These are phyloP conservation scores for Eupelmus urozonus DNA, from an alignment of 2,888 invertebrate species.

Conservation along the genomic window DNA sequence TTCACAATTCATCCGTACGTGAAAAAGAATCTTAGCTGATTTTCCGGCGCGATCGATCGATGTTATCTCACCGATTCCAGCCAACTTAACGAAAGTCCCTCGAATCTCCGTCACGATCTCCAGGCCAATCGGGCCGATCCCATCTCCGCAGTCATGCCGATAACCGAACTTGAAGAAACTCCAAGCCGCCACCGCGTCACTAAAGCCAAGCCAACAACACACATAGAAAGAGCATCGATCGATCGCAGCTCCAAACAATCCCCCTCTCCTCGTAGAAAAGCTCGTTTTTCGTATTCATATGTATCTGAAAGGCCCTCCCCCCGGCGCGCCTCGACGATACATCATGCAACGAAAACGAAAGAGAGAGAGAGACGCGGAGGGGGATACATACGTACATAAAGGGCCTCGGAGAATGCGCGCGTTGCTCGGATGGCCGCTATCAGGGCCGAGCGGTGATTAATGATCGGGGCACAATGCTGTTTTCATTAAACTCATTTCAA, in stretches of 20 bases:
- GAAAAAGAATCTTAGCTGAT: too few species aligned
- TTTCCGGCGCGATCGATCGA: too few species aligned
- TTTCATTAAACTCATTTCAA: constrained; percentile 77
- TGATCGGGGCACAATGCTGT: constrained; percentile 75
- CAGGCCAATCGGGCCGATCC: too few species aligned
- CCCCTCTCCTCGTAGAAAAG: constrained; percentile 57
- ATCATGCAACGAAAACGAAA: constrained; percentile 66
- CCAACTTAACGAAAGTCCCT: too few species aligned
- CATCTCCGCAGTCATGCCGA: too few species aligned
- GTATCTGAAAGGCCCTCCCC: constrained; percentile 54
- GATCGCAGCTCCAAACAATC: constrained; percentile 17
- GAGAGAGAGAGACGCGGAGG: background rate
- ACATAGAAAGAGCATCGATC: background rate
- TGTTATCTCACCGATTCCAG: too few species aligned
- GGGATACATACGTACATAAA: background rate
- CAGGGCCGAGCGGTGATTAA: constrained; percentile 74
- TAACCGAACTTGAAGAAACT: too few species aligned
- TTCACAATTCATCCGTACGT: too few species aligned
- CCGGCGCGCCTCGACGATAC: constrained; percentile 68
- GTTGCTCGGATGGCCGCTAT: constrained; percentile 73
- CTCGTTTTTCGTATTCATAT: constrained; percentile 71
- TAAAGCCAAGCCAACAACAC: too few species aligned
- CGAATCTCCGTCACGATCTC: too few species aligned
- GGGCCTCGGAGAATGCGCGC: constrained; percentile 53
- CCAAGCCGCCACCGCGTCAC: too few species aligned